Base-by-base conservation (phyloP, 2,113 vertebrate species). In the Diadophis punctatus region DNA sequence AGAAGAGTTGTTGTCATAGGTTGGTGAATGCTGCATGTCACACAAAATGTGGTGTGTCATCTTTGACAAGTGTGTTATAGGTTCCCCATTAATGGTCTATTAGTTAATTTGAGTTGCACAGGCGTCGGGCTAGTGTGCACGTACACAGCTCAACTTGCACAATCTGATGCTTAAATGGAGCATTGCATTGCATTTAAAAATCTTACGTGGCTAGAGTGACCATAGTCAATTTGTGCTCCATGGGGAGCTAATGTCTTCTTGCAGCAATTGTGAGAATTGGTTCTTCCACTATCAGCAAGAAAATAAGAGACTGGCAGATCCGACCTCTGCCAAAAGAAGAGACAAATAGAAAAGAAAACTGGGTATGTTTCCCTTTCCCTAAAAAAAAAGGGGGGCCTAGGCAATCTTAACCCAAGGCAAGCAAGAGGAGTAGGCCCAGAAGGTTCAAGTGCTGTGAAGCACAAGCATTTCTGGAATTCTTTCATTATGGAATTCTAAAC, bases 161-260 rank as follows among this genome's bases (percentile, higher is more conserved):
- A 63, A 63, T 10, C n/a, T 95, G 91, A 93, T 96, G 95, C 95
- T 95, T 96, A 95, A 97, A 97, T 97, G 96, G 96, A 97, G 93
- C 95, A 95, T 96, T 95, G 95, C 93, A 94, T 96, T 97, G 95
- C 96, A 97, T 96, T 97, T 97, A 97, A 95, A 92, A 95, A 96
- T 95, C 93, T 91, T 94, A 96, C 88, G 92, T 93, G 90, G 22
- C 91, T 94, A 96, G 95, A 95, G 96, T 96, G 94, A 95, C 92
- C 93, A 30, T 63, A 18, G 30, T 25, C 74, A 90, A 43, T 56
- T 86, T 51, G 46, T 20, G 10, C 25, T 25, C 39, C 80, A 22
- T 49, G 39, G 22, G 30, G 63, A 20, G 8, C 91, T 27, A 30
- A 51, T 87, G 43, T 16, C 18, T 16, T 53, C 30, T 55, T 92